phyloP scores from a whole-genome alignment of 2,797 vertebrate genomes.

The Myoxocephalus aenaeus region DNA sequence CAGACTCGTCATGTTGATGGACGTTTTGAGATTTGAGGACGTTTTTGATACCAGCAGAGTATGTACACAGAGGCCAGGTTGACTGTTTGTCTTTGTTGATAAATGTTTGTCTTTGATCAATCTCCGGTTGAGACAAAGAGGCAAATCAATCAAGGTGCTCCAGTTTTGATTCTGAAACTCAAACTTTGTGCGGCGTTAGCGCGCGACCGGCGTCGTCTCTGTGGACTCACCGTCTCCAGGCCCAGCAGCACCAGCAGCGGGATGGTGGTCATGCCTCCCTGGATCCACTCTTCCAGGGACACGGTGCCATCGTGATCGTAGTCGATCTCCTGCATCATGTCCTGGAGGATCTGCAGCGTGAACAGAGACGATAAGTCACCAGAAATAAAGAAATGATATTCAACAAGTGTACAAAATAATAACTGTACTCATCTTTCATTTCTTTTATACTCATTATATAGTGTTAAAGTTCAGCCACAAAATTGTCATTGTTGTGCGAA shows the following conservation, averaged over 20 bases:
- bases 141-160: background rate
- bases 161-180: background rate
- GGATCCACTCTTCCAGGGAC: slow-evolving; percentile 95
- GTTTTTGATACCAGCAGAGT: no score
- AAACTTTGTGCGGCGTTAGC: no score
- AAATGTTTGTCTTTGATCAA: background rate
- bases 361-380: background rate
- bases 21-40: no score
- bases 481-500: background rate
- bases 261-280: slow-evolving; percentile 96
- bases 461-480: background rate
- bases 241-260: slow-evolving; percentile 93
- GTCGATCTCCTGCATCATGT: slow-evolving; percentile 98
- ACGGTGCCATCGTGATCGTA: slow-evolving; percentile 95
- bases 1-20: background rate
- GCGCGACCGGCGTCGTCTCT: background rate
- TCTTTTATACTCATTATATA: background rate
- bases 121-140: background rate
- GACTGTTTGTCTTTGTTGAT: background rate
- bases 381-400: no score
- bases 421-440: background rate
- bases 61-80: background rate
- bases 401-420: no score
- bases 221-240: slow-evolving; percentile 89
- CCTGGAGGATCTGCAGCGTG: slow-evolving; percentile 90